phyloP scores from a whole-genome alignment of 2,797 vertebrate species.

The Poliocrania exsul region DNA sequence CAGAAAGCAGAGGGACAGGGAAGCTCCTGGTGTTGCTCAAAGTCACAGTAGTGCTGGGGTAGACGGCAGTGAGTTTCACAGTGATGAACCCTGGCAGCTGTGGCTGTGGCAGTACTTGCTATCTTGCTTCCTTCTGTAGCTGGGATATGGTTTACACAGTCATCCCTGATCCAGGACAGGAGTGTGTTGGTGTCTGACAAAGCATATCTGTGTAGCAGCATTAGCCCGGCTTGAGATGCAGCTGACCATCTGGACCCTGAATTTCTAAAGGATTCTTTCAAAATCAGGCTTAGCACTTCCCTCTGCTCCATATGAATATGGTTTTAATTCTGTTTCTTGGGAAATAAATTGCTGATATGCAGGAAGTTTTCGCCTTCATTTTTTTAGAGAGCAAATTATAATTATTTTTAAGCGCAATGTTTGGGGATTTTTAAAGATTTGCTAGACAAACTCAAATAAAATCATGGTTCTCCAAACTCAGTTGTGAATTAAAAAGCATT shows the following conservation, averaged over 20 bases:
- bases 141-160: not conserved
- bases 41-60: fast-evolving
- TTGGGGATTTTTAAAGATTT: not conserved
- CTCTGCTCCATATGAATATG: not conserved
- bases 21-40: not conserved
- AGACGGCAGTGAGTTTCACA: fast-evolving
- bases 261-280: constrained; percentile 1
- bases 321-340: not conserved
- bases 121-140: not conserved
- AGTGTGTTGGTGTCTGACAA: not conserved
- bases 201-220: not conserved
- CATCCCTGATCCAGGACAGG: not conserved
- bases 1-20: not conserved
- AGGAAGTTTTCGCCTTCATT: not conserved
- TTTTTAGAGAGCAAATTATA: not conserved
- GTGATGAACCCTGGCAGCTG: not conserved
- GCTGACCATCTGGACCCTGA: constrained; percentile 31
- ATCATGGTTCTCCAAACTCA: not conserved
- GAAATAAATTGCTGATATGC: not conserved
- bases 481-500: not conserved
- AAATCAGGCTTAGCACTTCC: not conserved
- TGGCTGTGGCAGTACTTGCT: not conserved
- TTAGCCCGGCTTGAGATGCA: not conserved
- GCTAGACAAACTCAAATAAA: not conserved
- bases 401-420: not conserved